Percentiles rank a stretch among this genome's conserved stretches.
Evolutionary conservation across 2,113 vertebrate genomes (phyloP).

Genomic region (Epinephelus moara): DNA sequence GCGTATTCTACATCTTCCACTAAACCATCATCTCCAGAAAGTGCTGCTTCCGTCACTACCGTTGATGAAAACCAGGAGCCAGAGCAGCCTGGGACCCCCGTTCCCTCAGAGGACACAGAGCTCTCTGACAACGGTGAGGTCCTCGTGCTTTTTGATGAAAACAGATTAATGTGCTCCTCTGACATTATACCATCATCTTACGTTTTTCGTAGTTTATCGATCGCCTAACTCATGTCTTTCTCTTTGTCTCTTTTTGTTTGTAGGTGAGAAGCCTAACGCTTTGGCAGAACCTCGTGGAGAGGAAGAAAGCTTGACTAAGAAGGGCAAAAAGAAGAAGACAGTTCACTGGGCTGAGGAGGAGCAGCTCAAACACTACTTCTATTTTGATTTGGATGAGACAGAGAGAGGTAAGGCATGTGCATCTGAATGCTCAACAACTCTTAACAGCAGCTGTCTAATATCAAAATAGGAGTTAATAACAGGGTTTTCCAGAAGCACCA

Average conservation of each 20-base stretch:
- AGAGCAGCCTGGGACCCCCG: constrained; percentile 92
- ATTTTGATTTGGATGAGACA: constrained; percentile 95
- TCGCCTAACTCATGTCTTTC: neutral
- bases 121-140: constrained; percentile 85
- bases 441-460: neutral
- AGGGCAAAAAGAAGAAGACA: constrained; percentile 93
- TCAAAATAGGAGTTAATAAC: neutral
- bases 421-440: neutral
- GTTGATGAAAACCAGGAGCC: constrained; percentile 86
- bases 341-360: constrained; percentile 95
- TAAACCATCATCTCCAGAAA: constrained; percentile 92
- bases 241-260: neutral
- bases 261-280: constrained; percentile 84
- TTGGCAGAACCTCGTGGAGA: constrained; percentile 85
- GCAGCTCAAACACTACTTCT: constrained; percentile 93
- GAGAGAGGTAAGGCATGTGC: constrained; percentile 87
- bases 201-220: too few relatives aligned
- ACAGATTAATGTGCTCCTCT: neutral
- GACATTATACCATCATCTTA: neutral
- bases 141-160: neutral
- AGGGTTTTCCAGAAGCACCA: too few relatives aligned
- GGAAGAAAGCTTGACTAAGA: constrained; percentile 87
- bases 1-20: constrained; percentile 78
- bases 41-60: constrained; percentile 54
- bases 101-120: constrained; percentile 91